Conservation (phyloP, 2,888 invertebrate genomes). For the Chrysomela aeneicollis region DNA sequence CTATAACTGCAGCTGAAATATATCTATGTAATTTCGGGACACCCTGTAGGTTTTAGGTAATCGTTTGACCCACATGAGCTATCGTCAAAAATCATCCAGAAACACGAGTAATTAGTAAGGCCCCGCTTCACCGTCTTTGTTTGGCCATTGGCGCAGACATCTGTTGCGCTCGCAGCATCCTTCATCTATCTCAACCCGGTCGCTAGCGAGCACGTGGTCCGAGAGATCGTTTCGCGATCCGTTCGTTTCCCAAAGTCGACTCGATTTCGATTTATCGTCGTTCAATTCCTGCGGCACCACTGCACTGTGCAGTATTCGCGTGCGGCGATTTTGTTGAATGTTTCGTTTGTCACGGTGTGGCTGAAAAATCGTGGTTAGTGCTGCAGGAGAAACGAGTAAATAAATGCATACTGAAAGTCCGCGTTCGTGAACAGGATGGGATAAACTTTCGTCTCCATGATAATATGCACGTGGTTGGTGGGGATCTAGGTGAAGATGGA, state of each 20-base stretch:
- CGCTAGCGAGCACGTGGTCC: conserved; percentile 44
- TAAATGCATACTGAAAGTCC: conserved; percentile 8
- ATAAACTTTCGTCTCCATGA: neutral
- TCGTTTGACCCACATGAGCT: too few relatives aligned
- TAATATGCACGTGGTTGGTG: conserved; percentile 39
- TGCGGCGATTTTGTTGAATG: neutral
- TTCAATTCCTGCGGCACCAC: neutral
- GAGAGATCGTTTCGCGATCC: conserved; percentile 16
- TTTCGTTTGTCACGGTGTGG: neutral
- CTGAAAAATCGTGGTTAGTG: neutral
- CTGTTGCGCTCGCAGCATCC: conserved; percentile 18
- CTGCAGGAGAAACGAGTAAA: conserved; percentile 2
- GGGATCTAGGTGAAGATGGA: conserved; percentile 51
- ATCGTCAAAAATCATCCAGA: too few relatives aligned
- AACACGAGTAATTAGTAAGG: too few relatives aligned
- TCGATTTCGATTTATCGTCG: neutral
- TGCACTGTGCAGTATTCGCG: too few relatives aligned
- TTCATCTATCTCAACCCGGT: neutral
- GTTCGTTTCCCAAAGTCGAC: neutral
- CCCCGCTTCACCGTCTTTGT: too few relatives aligned
- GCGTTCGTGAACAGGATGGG: neutral
- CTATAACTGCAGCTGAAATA: too few relatives aligned
- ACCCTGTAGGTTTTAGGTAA: too few relatives aligned
- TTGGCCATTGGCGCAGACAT: too few relatives aligned
- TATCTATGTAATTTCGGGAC: too few relatives aligned